Evolutionary conservation across 2,888 invertebrate species (phyloP).

Genomic region (Gasteruption jaculator): DNA sequence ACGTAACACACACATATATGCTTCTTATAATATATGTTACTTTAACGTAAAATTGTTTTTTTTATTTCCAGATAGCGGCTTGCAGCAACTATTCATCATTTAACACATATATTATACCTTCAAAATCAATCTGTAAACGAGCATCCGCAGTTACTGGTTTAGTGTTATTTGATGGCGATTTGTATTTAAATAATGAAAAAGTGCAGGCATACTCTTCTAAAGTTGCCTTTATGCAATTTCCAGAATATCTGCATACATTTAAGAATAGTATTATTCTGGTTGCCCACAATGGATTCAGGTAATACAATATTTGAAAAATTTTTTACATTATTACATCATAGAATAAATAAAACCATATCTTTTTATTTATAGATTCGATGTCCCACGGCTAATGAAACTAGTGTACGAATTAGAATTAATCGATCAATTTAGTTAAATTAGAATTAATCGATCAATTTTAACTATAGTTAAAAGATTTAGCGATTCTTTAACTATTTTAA

Average conservation of each 20-base stretch:
- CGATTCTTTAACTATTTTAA: no score
- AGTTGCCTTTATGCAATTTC: not conserved
- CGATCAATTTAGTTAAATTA: not conserved
- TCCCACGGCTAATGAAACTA: not conserved
- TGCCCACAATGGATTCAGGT: constrained; percentile 5
- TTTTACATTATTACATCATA: no score
- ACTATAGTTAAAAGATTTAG: not conserved
- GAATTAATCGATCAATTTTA: no score
- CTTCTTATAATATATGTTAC: no score
- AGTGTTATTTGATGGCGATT: not conserved
- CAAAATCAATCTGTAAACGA: not conserved
- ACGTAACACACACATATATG: no score
- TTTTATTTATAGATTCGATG: not conserved
- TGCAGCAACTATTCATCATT: not conserved
- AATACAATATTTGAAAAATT: not conserved
- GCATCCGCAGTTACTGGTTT: constrained; percentile 1
- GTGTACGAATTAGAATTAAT: not conserved
- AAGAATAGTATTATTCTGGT: not conserved
- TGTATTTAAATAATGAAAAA: constrained; percentile 2
- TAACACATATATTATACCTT: constrained; percentile 4
- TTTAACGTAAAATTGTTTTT: no score
- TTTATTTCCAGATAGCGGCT: constrained; percentile 3
- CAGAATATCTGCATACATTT: constrained; percentile 1
- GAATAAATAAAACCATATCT: not conserved
- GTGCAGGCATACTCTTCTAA: not conserved